Conservation (phyloP, 2,113 vertebrate genomes). For the Antechinus stuartii region DNA sequence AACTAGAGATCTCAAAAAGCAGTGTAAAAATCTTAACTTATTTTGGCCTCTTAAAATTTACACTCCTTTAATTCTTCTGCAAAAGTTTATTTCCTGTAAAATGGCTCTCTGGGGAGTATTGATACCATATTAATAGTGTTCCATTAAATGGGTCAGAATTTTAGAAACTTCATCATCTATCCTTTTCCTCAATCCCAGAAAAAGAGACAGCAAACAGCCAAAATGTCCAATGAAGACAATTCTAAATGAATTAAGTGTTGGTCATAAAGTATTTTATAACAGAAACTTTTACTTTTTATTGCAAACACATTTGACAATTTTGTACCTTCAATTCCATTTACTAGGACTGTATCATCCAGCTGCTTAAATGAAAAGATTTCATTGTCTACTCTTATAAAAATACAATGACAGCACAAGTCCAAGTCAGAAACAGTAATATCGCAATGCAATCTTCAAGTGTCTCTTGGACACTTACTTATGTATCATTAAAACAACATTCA, state of each 20-base stretch:
- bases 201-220: slow-evolving; percentile 45
- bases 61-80: slow-evolving; percentile 38
- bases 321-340: not conserved
- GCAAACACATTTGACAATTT: not conserved
- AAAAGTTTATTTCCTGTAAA: slow-evolving; percentile 49
- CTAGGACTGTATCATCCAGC: slow-evolving; percentile 2
- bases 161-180: slow-evolving; percentile 8
- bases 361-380: not conserved
- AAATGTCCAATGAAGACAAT: slow-evolving; percentile 17
- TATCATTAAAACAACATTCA: not conserved
- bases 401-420: not conserved
- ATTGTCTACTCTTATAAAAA: not conserved
- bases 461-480: not conserved
- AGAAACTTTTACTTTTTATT: not conserved
- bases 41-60: slow-evolving; percentile 53
- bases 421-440: not conserved
- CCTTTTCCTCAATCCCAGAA: not conserved
- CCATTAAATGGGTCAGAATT: slow-evolving; percentile 54
- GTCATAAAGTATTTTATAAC: not conserved
- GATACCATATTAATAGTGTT: slow-evolving; percentile 58
- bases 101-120: slow-evolving; percentile 50
- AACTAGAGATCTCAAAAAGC: slow-evolving; percentile 44
- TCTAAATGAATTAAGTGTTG: slow-evolving; percentile 21
- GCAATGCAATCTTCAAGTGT: not conserved
- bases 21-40: slow-evolving; percentile 46